Base-by-base conservation (phyloP, 1,140 invertebrate species). In the Listronotus bonariensis region DNA sequence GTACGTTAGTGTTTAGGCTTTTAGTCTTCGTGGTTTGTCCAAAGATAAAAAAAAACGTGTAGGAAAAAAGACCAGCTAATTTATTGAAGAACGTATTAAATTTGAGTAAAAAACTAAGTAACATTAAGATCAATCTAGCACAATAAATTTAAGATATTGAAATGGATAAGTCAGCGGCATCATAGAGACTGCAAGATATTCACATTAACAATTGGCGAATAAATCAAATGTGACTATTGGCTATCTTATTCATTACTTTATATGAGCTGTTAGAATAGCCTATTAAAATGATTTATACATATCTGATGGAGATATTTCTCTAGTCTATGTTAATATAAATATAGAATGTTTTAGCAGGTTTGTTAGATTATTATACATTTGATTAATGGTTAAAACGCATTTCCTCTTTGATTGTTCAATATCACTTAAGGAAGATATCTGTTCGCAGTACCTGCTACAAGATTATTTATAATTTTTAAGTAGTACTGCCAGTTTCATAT, bases 281-380 rank as follows among this genome's bases (percentile, higher is more conserved):
- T 53, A 55, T 55, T 55, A 63, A 20, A 48, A 55, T 63, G 60
- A 63, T 63, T 63, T 63, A 63, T 63, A 54, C 36, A 53, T 32
- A 45, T 46, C 42, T 32, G 14, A 49, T 53, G 26, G 48, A 43
- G 20, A 62, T 31, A 46, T 63, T 43, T 54, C 52, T 18, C 48
- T 20, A 20, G 59, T 31, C 18, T 55, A 55, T 57, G 55, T 32
- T 57, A 57, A 57, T 46, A 45, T 18, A 32, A 12, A 18, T 41
- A 48, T 12, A 56, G 20, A 34, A 56, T 43, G 38, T 56, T 42
- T 56, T 43, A 31, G 41, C 41, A 14, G 26, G 17, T 43, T 12
- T 20, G 41, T 43, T 42, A 14, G 54, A n/a, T 43, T 42, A 40
- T 14, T 14, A 54, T 38, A 40, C 7, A 10, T 12, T 36, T 54